phyloP scores from a whole-genome alignment of 2,888 invertebrate genomes.

The Acronicta alni region DNA sequence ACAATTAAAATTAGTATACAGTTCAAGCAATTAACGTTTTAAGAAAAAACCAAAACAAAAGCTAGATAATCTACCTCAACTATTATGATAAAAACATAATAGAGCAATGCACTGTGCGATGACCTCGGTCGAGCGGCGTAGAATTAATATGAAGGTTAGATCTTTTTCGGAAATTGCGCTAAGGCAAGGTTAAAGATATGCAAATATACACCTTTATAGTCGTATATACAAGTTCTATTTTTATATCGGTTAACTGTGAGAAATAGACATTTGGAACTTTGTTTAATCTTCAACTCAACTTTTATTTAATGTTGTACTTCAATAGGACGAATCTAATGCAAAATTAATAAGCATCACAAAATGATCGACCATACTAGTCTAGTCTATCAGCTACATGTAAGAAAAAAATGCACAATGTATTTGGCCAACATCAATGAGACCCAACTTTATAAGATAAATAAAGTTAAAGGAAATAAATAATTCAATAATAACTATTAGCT shows the following conservation, averaged over 20 bases:
- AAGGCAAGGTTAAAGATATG: constrained; percentile 3
- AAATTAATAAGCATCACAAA: too few relatives aligned
- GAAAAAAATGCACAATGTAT: too few relatives aligned
- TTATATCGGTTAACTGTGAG: too few relatives aligned
- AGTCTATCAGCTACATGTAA: constrained; percentile 16
- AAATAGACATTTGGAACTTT: too few relatives aligned
- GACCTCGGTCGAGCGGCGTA: constrained; percentile 14
- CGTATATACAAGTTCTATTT: too few relatives aligned
- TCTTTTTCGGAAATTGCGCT: constrained; percentile 17
- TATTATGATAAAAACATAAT: constrained; percentile 9
- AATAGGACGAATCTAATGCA: too few relatives aligned
- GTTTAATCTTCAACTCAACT: too few relatives aligned
- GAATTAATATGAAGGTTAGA: constrained; percentile 8
- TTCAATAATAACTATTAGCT: constrained; percentile 49
- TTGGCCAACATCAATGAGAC: background rate
- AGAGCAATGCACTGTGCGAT: constrained; percentile 21
- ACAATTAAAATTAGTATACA: constrained; percentile 36
- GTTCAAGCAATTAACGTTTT: constrained; percentile 6
- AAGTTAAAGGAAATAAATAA: too few relatives aligned
- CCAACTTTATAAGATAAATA: background rate
- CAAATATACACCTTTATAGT: too few relatives aligned
- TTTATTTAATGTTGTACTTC: too few relatives aligned
- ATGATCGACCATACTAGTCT: constrained; percentile 15
- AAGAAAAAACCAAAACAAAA: background rate
- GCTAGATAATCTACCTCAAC: background rate